Base-by-base conservation (phyloP, 2,888 invertebrate species). In the Drosophila limbata region DNA sequence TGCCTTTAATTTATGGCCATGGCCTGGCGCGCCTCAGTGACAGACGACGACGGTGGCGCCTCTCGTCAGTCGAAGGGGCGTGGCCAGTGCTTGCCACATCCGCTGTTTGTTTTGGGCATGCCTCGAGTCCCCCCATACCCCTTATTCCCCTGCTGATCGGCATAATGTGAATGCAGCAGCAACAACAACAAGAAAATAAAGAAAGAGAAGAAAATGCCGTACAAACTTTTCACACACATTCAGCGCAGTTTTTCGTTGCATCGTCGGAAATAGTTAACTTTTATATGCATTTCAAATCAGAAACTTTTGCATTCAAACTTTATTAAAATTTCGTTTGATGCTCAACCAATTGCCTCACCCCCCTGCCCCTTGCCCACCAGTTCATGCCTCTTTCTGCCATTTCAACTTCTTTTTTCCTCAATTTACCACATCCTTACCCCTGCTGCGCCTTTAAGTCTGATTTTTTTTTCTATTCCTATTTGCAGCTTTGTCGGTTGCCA, bases 221-320 rank as follows among this genome's bases (percentile, higher is more conserved):
- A 17, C 53, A 69, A 77, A 69, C 63, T 69, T 80, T 77, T 50
- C 61, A 61, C 82, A 80, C 85, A 80, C 83, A 82, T 67, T 72
- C 71, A 78, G 69, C 31, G 42, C 42, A 39, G 45, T 63, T 69
- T 69, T 62, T 79, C 48, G 40, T 37, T 47, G 62, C 69, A 62
- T 60, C 69, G 70, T 77, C 81, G 87, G 83, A 84, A 84, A 87
- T 84, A 87, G 87, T 84, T 87, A 84, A 84, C 84, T 84, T 87
- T 87, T 87, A 84, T 84, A 82, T 84, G 87, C 84, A 84, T 84
- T 84, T 84, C 84, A 84, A 84, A 84, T 84, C 84, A 82, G 67
- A 87, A 85, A 88, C 79, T 85, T 85, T 85, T 85, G 68, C 84
- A 85, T 85, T 85, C 79, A 88, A 85, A 85, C 85, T 85, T 85